These are phyloP conservation scores for Acrobasis repandana DNA, from an alignment of 2,888 invertebrate species.

Conservation along the genomic window DNA sequence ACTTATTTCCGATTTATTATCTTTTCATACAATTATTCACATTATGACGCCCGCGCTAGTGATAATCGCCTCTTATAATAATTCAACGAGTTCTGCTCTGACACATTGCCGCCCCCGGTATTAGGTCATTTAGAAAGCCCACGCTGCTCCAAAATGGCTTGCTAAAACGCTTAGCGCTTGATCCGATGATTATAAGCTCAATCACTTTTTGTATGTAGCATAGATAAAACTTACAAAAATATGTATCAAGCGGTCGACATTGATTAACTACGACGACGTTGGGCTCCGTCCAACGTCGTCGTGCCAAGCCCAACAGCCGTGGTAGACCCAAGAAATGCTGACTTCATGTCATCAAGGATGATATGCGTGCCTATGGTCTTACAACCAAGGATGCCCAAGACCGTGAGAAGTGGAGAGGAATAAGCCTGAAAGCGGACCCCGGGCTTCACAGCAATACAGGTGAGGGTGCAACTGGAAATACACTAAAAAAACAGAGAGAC, in stretches of 20 bases:
- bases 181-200: neutral
- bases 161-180: constrained; percentile 5
- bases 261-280: neutral
- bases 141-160: constrained; percentile 32
- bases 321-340: too few relatives aligned
- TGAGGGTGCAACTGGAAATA: too few relatives aligned
- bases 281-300: too few relatives aligned
- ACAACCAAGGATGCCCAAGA: too few relatives aligned
- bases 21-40: constrained; percentile 50
- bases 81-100: constrained; percentile 45
- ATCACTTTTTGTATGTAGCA: neutral
- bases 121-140: constrained; percentile 50
- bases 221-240: neutral
- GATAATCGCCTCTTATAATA: constrained; percentile 53
- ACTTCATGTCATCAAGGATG: too few relatives aligned
- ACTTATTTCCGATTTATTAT: constrained; percentile 34
- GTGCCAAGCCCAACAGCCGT: too few relatives aligned
- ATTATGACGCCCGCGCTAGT: constrained; percentile 50
- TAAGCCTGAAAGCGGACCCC: too few relatives aligned
- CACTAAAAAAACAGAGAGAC: too few relatives aligned
- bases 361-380: too few relatives aligned
- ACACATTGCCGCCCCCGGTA: constrained; percentile 49
- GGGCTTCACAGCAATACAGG: too few relatives aligned
- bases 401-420: too few relatives aligned
- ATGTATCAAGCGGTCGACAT: neutral